phyloP scores from a whole-genome alignment of 2,888 invertebrate genomes.

The Alcis repandata region DNA sequence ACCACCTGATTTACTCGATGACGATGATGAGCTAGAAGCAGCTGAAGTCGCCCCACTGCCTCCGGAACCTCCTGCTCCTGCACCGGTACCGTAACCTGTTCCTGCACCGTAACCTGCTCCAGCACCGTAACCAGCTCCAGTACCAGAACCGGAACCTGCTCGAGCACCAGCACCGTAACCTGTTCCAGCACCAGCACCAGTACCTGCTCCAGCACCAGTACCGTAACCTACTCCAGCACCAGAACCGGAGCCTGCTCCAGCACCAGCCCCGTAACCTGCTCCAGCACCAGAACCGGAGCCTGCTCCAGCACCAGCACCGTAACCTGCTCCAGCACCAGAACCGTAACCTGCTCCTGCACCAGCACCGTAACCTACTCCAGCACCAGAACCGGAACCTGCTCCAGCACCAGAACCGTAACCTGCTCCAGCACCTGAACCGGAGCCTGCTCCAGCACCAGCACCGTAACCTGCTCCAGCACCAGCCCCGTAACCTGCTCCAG shows the following conservation, averaged over 20 bases:
- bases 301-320: constrained; percentile 26
- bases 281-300: constrained; percentile 19
- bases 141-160: neutral
- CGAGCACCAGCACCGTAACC: neutral
- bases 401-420: constrained; percentile 20
- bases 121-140: neutral
- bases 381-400: constrained; percentile 7
- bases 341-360: constrained; percentile 29
- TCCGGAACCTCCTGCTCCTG: neutral
- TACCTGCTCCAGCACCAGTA: too few species aligned
- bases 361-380: constrained; percentile 1
- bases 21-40: too few species aligned
- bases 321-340: constrained; percentile 15
- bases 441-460: too few species aligned
- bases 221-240: constrained; percentile 32
- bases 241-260: constrained; percentile 19
- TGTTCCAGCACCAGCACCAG: constrained; percentile 17
- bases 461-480: too few species aligned
- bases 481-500: too few species aligned
- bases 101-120: too few species aligned
- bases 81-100: neutral
- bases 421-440: too few species aligned
- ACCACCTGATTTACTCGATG: too few species aligned
- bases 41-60: too few species aligned
- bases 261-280: neutral